phyloP scores from a whole-genome alignment of 2,113 vertebrate species.

The Myiagra hebetior region DNA sequence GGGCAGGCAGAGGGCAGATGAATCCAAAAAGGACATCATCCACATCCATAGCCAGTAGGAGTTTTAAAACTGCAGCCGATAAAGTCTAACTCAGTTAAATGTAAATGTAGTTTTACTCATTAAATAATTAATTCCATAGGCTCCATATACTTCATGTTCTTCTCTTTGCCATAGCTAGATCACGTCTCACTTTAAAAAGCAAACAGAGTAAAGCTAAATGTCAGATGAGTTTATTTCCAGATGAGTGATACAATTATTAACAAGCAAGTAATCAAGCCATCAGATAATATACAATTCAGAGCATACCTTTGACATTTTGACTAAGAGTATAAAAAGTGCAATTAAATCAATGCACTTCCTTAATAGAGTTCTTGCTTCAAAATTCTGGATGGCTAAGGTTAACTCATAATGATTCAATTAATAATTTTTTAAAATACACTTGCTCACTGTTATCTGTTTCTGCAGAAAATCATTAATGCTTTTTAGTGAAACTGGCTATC shows the following conservation, averaged over 20 bases:
- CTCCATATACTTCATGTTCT: not conserved
- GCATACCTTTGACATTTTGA: slow-evolving; percentile 14
- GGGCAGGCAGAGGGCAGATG: not conserved
- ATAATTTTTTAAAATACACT: not conserved
- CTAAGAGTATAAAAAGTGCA: not conserved
- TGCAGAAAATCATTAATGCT: not conserved
- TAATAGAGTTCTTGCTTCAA: not conserved
- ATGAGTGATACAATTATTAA: slow-evolving; percentile 29
- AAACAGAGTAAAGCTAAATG: slow-evolving; percentile 8
- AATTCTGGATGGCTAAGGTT: not conserved
- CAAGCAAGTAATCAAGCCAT: slow-evolving; percentile 27
- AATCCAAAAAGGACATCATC: not conserved
- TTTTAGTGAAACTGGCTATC: not conserved
- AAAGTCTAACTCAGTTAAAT: not conserved
- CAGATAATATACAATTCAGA: slow-evolving; percentile 22
- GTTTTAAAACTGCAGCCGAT: not conserved
- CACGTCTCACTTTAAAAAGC: not conserved
- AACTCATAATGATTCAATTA: not conserved
- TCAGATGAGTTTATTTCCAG: slow-evolving; percentile 18
- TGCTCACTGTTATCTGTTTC: not conserved
- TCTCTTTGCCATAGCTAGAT: not conserved
- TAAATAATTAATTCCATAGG: slow-evolving; percentile 6
- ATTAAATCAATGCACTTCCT: slow-evolving; percentile 2
- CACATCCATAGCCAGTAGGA: not conserved
- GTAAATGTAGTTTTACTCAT: not conserved